These are phyloP conservation scores for Meliscaeva auricollis DNA, from an alignment of 2,888 invertebrate genomes.

Conservation along the genomic window DNA sequence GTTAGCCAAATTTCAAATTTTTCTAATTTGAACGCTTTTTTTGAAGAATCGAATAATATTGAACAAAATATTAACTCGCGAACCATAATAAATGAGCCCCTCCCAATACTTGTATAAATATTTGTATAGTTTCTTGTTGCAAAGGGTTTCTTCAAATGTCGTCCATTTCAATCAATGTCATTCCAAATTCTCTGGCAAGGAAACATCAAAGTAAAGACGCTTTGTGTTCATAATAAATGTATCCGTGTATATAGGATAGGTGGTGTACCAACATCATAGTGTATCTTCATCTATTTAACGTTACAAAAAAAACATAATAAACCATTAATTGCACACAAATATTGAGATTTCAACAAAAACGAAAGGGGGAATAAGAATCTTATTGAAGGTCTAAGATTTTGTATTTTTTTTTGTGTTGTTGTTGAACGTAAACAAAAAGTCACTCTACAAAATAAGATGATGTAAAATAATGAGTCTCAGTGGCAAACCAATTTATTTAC, in stretches of 20 bases:
- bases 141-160: constrained; percentile 2
- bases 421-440: constrained; percentile 28
- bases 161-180: constrained; percentile 24
- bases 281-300: constrained; percentile 46
- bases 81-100: too few relatives aligned
- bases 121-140: constrained; percentile 1
- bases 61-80: too few relatives aligned
- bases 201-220: constrained; percentile 67
- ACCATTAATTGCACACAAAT: constrained; percentile 76
- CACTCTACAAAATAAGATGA: constrained; percentile 26
- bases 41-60: too few relatives aligned
- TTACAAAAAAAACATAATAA: constrained; percentile 62
- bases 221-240: constrained; percentile 37
- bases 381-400: constrained; percentile 29
- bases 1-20: too few relatives aligned
- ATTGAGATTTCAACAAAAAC: constrained; percentile 75
- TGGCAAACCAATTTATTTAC: constrained; percentile 75
- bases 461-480: constrained; percentile 61
- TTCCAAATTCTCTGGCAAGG: constrained; percentile 17
- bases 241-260: constrained; percentile 29
- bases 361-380: constrained; percentile 38
- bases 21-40: too few relatives aligned
- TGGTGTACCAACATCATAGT: not conserved
- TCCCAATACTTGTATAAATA: too few relatives aligned
- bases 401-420: not conserved